Evolutionary conservation across 1,140 invertebrate genomes (phyloP), one percentile per base, ranked within the genome.

Genomic region (Leptonema lineaticorne): DNA sequence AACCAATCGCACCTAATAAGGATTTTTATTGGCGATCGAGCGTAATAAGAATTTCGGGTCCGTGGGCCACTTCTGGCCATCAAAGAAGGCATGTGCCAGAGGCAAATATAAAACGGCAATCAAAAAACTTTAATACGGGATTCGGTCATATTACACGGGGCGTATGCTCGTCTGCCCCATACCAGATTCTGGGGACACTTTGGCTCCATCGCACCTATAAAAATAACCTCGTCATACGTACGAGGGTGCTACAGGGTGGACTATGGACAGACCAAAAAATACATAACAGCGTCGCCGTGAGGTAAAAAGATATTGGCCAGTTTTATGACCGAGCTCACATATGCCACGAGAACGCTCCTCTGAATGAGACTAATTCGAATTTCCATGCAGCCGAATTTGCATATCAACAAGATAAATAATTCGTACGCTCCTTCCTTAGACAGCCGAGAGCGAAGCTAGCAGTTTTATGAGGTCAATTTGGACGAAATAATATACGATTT

Each of bases 291-390:
- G 45, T 24, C 62, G 68, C 64, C 67, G 58, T 59, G 68, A 72
- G 71, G 71, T 72, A 72, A 67, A 69, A 69, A 69, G 71, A 69
- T 72, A 72, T 72, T 72, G 71, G 59, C 70, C 60, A 63, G 59
- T 72, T 72, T 72, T 72, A 72, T 66, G 71, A 68, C 59, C 71
- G 24, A 27, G 11, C 60, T 64, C 59, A 63, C 71, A 69, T 72
- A 65, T 68, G 46, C 50, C 50, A 41, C 37, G 37, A 14, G 16
- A 9, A 2, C 8, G 14, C 50, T 18, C 22, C 27, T 2, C 50
- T 24, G 27, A 53, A 53, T 24, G 50, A 53, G 50, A 53, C 50
- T 53, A 53, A 53, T 53, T 53, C 50, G 50, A 26, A 53, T 67
- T 67, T 24, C 53, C 22, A 20, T 56, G 11, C 28, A 33, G 7